These are phyloP conservation scores for Amphipoea lucens DNA, from an alignment of 2,888 invertebrate species.

Conservation along the genomic window DNA sequence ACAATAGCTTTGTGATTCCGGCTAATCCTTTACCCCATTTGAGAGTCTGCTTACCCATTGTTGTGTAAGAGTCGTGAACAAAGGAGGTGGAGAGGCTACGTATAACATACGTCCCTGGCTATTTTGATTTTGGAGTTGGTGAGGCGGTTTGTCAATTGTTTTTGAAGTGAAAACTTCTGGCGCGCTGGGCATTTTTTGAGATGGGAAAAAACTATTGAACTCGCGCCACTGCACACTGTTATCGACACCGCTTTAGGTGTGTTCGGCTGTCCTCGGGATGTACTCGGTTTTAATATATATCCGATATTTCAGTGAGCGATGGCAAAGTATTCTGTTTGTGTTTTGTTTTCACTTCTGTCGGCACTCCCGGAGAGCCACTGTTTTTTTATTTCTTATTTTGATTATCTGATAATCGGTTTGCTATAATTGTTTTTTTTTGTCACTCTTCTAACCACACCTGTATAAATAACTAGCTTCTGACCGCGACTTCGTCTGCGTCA, in stretches of 20 bases:
- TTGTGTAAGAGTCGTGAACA: constrained; percentile 56
- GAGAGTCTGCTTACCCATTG: constrained; percentile 58
- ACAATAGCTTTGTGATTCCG: constrained; percentile 60
- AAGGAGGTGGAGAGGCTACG: constrained; percentile 44
- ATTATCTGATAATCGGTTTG: not conserved
- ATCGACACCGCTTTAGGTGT: no score
- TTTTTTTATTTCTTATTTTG: constrained; percentile 3
- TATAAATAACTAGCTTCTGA: no score
- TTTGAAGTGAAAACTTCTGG: not conserved
- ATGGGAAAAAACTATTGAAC: no score
- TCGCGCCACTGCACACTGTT: no score
- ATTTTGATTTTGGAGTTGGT: constrained; percentile 30
- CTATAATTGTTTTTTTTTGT: constrained; percentile 14
- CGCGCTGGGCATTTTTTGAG: no score
- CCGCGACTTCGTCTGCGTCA: not conserved
- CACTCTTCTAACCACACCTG: not conserved
- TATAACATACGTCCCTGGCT: constrained; percentile 38
- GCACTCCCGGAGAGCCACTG: no score
- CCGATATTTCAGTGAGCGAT: no score
- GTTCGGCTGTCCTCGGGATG: no score
- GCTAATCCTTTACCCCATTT: constrained; percentile 66
- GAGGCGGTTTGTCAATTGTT: constrained; percentile 22
- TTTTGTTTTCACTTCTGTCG: no score
- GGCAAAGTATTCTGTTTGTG: no score
- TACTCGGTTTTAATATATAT: no score